phyloP scores from a whole-genome alignment of 2,113 vertebrate genomes.

The Donacobius atricapilla region DNA sequence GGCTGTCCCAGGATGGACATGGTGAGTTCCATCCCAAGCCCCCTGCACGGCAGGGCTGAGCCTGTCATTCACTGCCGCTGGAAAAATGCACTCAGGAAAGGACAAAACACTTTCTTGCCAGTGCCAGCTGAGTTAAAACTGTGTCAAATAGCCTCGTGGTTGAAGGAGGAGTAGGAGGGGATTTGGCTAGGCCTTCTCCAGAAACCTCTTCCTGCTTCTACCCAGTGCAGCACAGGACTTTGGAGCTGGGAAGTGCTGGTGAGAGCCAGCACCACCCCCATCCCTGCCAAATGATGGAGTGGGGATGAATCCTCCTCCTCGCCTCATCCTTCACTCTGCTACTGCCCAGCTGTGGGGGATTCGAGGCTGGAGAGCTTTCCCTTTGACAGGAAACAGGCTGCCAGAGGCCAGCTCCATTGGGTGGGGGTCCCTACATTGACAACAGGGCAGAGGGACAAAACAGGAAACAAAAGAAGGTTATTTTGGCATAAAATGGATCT shows the following conservation, averaged over 20 bases:
- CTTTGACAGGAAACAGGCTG: not conserved
- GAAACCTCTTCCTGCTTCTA: not conserved
- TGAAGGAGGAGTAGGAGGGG: not conserved
- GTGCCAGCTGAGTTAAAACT: not conserved
- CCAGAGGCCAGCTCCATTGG: not conserved
- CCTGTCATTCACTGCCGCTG: not conserved
- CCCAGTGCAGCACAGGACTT: rapidly evolving
- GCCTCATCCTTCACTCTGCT: not conserved
- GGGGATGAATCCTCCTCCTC: not conserved
- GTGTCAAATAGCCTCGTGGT: not conserved
- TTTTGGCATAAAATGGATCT: not conserved
- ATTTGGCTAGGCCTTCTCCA: not conserved
- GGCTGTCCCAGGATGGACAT: not conserved
- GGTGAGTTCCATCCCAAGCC: not conserved
- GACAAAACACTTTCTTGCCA: not conserved
- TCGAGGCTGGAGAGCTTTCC: not conserved
- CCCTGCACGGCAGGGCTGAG: not conserved
- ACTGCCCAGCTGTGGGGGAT: not conserved
- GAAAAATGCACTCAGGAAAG: not conserved
- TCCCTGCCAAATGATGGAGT: not conserved
- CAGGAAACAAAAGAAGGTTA: not conserved
- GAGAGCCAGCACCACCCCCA: not conserved
- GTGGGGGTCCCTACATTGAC: not conserved
- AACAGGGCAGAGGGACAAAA: not conserved
- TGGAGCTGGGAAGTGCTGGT: not conserved